Conservation (phyloP, 2,888 invertebrate species). For the Rotaria magnacalcarata region DNA sequence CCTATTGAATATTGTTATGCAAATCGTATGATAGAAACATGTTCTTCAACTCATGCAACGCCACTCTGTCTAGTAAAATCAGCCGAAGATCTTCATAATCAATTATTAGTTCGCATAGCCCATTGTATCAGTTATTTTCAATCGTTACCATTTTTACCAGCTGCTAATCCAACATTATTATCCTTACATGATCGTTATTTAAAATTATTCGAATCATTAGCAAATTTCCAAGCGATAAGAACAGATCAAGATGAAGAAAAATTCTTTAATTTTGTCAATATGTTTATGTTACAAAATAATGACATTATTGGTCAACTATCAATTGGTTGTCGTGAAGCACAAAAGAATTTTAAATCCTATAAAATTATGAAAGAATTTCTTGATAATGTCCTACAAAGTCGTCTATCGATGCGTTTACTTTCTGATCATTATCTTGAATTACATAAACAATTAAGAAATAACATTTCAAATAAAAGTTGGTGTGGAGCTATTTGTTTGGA, state of each 20-base stretch:
- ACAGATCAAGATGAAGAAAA: neutral
- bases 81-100: neutral
- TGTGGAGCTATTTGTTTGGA: slow-evolving; percentile 13
- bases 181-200: neutral
- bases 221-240: neutral
- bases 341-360: neutral
- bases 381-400: neutral
- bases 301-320: slow-evolving; percentile 32
- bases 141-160: neutral
- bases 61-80: neutral
- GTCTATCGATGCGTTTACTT: slow-evolving; percentile 22
- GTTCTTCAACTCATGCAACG: neutral
- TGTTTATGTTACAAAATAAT: neutral
- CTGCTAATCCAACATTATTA: neutral
- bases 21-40: neutral
- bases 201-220: slow-evolving; percentile 4
- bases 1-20: neutral
- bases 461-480: neutral
- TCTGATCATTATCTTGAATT: neutral
- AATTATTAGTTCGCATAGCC: neutral
- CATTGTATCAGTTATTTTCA: slow-evolving; percentile 17
- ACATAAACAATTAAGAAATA: neutral
- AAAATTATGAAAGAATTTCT: neutral
- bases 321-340: neutral
- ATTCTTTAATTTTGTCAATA: neutral